Percentiles rank a stretch among this genome's conserved stretches.
Conservation (phyloP, 2,113 vertebrate genomes). For the Platysternon megacephalum region DNA sequence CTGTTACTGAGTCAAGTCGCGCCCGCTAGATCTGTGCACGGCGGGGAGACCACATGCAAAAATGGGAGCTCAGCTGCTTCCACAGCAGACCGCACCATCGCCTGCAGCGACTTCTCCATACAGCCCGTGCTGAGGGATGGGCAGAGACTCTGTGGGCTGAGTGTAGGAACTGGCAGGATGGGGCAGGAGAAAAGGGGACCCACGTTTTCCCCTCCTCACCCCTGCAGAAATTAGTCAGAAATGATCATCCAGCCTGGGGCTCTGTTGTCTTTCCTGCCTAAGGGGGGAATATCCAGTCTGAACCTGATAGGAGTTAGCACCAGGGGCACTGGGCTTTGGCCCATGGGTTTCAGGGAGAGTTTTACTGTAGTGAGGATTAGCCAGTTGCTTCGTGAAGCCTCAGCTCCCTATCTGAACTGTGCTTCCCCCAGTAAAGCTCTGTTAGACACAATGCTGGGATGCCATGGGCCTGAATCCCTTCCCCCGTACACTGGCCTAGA, state of each 20-base stretch:
- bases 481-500: too few species aligned
- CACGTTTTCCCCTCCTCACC: too few species aligned
- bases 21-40: not conserved
- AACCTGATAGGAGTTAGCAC: not conserved
- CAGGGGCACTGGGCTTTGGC: not conserved
- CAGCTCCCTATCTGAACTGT: not conserved
- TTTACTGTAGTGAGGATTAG: too few species aligned
- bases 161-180: not conserved
- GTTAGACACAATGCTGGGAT: not conserved
- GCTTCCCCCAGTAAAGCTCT: not conserved
- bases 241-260: not conserved
- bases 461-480: not conserved
- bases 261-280: not conserved
- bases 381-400: too few species aligned
- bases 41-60: not conserved
- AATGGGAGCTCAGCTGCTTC: not conserved
- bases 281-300: not conserved
- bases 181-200: not conserved
- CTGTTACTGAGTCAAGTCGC: not conserved
- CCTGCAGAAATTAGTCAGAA: not conserved
- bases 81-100: not conserved
- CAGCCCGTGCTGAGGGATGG: not conserved
- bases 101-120: not conserved
- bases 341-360: not conserved
- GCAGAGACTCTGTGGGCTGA: not conserved